Evolutionary conservation across 2,888 invertebrate genomes (phyloP).

Genomic region (Scaptomyza caliginosa): DNA sequence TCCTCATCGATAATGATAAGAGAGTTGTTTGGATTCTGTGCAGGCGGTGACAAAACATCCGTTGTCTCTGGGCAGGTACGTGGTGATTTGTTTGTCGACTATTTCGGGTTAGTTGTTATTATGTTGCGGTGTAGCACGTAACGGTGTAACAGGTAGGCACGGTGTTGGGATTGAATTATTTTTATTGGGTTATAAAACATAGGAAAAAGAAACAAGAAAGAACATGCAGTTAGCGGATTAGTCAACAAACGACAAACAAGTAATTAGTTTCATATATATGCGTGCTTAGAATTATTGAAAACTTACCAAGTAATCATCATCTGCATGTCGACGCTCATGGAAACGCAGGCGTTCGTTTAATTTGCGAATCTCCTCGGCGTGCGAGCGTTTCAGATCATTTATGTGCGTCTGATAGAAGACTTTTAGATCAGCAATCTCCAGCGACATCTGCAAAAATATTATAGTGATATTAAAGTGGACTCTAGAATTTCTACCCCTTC

Average conservation of each 20-base stretch:
- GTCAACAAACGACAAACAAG: slow-evolving; percentile 18
- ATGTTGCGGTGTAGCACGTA: slow-evolving; percentile 8
- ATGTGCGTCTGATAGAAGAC: slow-evolving; percentile 82
- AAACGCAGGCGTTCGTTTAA: slow-evolving; percentile 80
- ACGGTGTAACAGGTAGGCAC: slow-evolving; percentile 51
- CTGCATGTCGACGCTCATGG: slow-evolving; percentile 81
- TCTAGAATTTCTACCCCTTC: background rate
- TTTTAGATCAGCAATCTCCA: slow-evolving; percentile 80
- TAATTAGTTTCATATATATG: slow-evolving; percentile 12
- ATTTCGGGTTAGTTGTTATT: slow-evolving; percentile 26
- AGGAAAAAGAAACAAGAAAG: slow-evolving; percentile 65
- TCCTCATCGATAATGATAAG: slow-evolving; percentile 83
- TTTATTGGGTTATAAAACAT: slow-evolving; percentile 61
- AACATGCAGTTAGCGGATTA: slow-evolving; percentile 77
- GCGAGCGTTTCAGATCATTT: slow-evolving; percentile 77
- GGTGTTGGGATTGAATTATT: slow-evolving; percentile 33
- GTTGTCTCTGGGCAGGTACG: slow-evolving; percentile 44
- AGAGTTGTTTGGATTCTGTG: slow-evolving; percentile 66
- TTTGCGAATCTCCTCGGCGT: slow-evolving; percentile 78
- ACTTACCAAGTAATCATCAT: slow-evolving; percentile 83
- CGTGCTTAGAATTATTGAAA: no score
- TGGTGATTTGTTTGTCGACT: slow-evolving; percentile 40
- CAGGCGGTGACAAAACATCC: background rate
- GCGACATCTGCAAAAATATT: slow-evolving; percentile 58
- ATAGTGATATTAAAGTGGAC: background rate